Percentiles rank a stretch among this genome's conserved stretches.
Conservation (phyloP, 2,113 vertebrate species). For the Cheirogaleus medius region DNA sequence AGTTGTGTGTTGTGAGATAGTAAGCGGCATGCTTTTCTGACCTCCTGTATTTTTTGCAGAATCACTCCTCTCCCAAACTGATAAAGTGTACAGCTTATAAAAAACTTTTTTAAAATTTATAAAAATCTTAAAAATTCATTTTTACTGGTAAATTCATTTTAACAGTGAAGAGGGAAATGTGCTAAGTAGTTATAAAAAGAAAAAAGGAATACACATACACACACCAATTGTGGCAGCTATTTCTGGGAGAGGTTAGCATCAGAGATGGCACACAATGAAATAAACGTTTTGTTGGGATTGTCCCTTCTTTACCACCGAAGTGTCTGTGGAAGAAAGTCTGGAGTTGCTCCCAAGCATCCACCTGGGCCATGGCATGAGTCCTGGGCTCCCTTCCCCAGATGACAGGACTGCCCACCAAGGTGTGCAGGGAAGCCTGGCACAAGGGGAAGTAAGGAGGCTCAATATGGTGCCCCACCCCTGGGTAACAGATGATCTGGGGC, state of each 20-base stretch:
- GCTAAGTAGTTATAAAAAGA: neutral
- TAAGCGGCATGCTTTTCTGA: neutral
- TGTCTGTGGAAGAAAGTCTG: conserved; percentile 87
- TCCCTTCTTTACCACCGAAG: conserved; percentile 61
- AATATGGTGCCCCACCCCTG: conserved; percentile 90
- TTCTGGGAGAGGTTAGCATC: neutral
- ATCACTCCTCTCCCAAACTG: neutral
- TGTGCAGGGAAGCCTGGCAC: conserved; percentile 85
- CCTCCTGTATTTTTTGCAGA: neutral
- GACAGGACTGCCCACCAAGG: conserved; percentile 75
- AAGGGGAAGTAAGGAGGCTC: conserved; percentile 90
- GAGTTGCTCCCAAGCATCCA: conserved; percentile 89
- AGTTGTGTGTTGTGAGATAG: neutral
- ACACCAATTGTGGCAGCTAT: neutral
- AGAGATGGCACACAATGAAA: neutral
- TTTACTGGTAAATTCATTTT: neutral
- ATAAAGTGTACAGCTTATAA: neutral
- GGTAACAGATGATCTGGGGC: conserved; percentile 89
- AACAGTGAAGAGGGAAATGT: neutral
- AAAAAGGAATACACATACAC: neutral
- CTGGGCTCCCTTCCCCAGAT: conserved; percentile 90
- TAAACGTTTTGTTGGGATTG: conserved; percentile 18
- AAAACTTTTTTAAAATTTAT: neutral
- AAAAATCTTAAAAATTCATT: neutral
- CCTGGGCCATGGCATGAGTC: conserved; percentile 87